Percentiles rank a stretch among this genome's conserved stretches.
phyloP scores from a whole-genome alignment of 2,797 vertebrate genomes.

The Florisuga fusca region DNA sequence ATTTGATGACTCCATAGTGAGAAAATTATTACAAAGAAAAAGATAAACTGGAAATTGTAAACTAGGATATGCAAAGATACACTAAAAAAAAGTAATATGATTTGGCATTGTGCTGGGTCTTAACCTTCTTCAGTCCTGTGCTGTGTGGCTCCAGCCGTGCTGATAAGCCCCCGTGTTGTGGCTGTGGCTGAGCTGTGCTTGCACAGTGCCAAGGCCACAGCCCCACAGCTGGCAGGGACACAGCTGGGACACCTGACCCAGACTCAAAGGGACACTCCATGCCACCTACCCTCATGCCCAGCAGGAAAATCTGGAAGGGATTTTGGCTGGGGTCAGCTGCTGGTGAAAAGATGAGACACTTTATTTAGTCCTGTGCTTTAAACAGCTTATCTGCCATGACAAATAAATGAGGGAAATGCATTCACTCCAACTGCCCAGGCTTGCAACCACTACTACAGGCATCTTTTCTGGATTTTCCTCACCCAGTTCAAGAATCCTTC shows the following conservation, averaged over 20 bases:
- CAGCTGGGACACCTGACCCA: neutral
- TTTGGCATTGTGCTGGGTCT: neutral
- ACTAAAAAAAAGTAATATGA: neutral
- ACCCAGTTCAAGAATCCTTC: neutral
- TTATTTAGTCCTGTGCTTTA: neutral
- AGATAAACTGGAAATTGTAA: neutral
- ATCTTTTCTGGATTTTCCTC: neutral
- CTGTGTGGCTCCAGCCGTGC: neutral
- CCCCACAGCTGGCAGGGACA: neutral
- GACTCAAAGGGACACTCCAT: neutral
- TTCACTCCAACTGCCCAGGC: neutral
- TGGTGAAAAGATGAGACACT: neutral
- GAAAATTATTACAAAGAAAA: neutral
- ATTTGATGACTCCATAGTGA: rapidly evolving
- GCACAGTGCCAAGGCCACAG: neutral
- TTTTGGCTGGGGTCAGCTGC: neutral
- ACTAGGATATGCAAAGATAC: neutral
- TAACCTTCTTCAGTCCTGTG: neutral
- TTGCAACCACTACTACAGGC: neutral
- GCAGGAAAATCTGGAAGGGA: neutral
- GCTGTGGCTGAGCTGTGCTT: neutral
- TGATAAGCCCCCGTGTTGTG: neutral
- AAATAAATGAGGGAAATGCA: neutral
- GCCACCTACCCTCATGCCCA: neutral
- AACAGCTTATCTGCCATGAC: neutral